Evolutionary conservation across 2,797 vertebrate genomes (phyloP).

Genomic region (Hylomyscus alleni): DNA sequence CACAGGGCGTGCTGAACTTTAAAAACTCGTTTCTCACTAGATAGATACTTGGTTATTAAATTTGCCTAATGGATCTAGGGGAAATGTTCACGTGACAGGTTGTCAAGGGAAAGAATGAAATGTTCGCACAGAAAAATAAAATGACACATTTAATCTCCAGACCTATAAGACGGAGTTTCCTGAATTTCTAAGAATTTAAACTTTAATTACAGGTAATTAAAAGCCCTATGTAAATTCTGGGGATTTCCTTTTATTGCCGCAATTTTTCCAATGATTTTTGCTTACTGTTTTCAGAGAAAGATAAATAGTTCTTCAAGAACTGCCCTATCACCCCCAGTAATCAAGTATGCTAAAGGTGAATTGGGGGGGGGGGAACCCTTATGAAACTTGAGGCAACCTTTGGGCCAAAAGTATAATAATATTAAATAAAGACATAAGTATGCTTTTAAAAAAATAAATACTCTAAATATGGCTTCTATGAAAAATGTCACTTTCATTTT

Average conservation of each 20-base stretch:
- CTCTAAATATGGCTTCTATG: neutral
- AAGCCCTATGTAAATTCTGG: constrained; percentile 41
- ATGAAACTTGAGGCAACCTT: constrained; percentile 73
- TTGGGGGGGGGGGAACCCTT: constrained; percentile 1
- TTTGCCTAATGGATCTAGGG: constrained; percentile 41
- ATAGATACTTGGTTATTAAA: constrained; percentile 61
- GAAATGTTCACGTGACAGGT: constrained; percentile 25
- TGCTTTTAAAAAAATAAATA: constrained; percentile 47
- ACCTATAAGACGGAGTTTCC: constrained; percentile 60
- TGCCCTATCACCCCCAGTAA: constrained; percentile 63
- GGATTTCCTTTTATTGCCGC: constrained; percentile 83
- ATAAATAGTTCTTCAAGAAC: constrained; percentile 62
- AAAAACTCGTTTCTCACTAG: neutral
- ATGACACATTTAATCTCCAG: constrained; percentile 60
- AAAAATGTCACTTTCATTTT: constrained; percentile 57
- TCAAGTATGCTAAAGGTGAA: constrained; percentile 72
- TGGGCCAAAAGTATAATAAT: constrained; percentile 55
- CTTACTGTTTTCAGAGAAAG: constrained; percentile 73
- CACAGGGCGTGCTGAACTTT: constrained; percentile 33
- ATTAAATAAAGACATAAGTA: constrained; percentile 57
- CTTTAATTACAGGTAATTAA: constrained; percentile 76
- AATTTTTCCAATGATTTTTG: constrained; percentile 80
- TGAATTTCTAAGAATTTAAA: constrained; percentile 76
- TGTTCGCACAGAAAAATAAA: neutral
- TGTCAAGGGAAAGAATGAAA: constrained; percentile 52